These are phyloP conservation scores for Pelobates cultripes DNA, from an alignment of 2,797 vertebrate species.

Conservation along the genomic window DNA sequence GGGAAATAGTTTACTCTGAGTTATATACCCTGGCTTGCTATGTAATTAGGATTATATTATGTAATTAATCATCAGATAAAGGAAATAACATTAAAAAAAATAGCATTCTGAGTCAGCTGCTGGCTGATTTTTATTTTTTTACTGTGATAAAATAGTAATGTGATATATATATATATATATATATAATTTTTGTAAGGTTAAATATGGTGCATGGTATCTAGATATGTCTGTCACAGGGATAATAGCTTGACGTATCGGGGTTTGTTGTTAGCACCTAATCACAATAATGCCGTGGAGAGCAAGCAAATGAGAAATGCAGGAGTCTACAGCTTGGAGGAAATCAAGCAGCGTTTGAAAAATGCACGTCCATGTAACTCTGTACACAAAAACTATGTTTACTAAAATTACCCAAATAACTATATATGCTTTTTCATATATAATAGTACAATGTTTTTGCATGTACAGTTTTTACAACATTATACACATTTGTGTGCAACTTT, in stretches of 20 bases:
- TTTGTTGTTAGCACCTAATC: conserved; percentile 63
- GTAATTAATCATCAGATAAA: too few species aligned
- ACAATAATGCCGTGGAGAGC: conserved; percentile 58
- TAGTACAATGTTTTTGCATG: conserved; percentile 90
- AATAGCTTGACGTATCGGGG: conserved; percentile 66
- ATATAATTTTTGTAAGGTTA: conserved; percentile 55
- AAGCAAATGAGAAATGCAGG: conserved; percentile 57
- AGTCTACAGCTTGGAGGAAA: not conserved
- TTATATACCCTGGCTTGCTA: not conserved
- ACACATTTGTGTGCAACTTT: conserved; percentile 75
- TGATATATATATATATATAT: conserved; percentile 53
- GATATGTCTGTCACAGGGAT: conserved; percentile 73
- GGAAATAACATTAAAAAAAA: too few species aligned
- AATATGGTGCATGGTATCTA: conserved; percentile 59
- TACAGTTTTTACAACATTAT: conserved; percentile 90
- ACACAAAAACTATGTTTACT: conserved; percentile 85
- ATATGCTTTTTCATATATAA: conserved; percentile 86
- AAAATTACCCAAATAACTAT: conserved; percentile 80
- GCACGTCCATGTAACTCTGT: conserved; percentile 78
- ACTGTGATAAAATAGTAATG: conserved; percentile 57
- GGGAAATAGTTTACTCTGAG: too few species aligned
- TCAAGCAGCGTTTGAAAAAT: conserved; percentile 20
- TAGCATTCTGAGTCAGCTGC: not conserved
- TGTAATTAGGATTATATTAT: not conserved
- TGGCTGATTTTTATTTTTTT: conserved; percentile 58